Percentiles rank a stretch among this genome's conserved stretches.
These are phyloP conservation scores for Thunnus thynnus DNA, from an alignment of 2,113 vertebrate genomes.

Conservation along the genomic window DNA sequence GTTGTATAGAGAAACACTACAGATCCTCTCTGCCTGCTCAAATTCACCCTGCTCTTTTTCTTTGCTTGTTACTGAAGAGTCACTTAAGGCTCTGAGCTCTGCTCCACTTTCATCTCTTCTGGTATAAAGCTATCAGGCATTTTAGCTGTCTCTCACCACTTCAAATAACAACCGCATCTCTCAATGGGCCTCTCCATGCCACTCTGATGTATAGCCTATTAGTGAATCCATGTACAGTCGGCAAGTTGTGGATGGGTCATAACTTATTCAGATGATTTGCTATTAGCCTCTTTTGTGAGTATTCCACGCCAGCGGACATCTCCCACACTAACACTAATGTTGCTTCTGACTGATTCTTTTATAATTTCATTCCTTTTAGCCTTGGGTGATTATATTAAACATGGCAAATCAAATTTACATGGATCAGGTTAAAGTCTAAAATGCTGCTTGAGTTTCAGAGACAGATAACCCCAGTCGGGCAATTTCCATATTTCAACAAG, in stretches of 20 bases:
- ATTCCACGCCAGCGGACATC: neutral
- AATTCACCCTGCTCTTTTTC: constrained; percentile 26
- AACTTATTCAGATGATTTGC: constrained; percentile 58
- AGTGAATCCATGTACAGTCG: constrained; percentile 42
- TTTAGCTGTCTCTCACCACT: constrained; percentile 58
- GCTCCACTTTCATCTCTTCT: constrained; percentile 56
- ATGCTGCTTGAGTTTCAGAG: constrained; percentile 25
- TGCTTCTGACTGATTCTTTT: constrained; percentile 29
- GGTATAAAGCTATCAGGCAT: constrained; percentile 48
- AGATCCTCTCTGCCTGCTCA: constrained; percentile 16
- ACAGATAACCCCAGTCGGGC: constrained; percentile 11
- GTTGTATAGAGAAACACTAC: constrained; percentile 33
- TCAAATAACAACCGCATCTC: constrained; percentile 53
- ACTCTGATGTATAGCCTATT: constrained; percentile 53
- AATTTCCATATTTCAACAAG: constrained; percentile 46
- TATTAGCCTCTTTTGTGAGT: constrained; percentile 25
- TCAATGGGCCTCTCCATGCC: constrained; percentile 20
- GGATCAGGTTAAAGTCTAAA: constrained; percentile 42
- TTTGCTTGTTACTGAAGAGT: constrained; percentile 52
- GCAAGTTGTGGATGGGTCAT: constrained; percentile 35
- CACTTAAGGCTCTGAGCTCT: constrained; percentile 47
- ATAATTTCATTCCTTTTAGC: constrained; percentile 40
- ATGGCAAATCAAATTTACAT: constrained; percentile 47
- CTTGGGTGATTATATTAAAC: constrained; percentile 38
- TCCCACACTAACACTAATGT: constrained; percentile 28